Evolutionary conservation across 2,113 vertebrate species (phyloP).

Genomic region (Rhinoptilus africanus): DNA sequence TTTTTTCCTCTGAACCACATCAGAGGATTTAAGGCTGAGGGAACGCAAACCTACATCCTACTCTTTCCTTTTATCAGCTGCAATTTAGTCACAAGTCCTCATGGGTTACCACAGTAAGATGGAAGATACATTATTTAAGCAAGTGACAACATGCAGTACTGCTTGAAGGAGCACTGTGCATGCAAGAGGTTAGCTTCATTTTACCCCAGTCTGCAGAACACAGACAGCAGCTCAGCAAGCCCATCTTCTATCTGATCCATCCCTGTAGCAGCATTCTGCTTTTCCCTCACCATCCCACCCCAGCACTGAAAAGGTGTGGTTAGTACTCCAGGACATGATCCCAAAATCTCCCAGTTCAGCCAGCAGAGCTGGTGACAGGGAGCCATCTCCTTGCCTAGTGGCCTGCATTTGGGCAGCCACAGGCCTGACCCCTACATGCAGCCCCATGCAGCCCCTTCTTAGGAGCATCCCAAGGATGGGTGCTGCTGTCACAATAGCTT

Average conservation of each 20-base stretch:
- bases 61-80: not conserved
- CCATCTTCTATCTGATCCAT: accelerated
- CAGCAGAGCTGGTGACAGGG: not conserved
- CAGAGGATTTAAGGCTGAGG: not conserved
- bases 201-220: not conserved
- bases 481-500: not conserved
- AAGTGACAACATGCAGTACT: accelerated
- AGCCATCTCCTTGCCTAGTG: not conserved
- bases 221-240: not conserved
- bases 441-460: not conserved
- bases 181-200: accelerated
- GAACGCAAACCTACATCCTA: not conserved
- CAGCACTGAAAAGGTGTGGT: not conserved
- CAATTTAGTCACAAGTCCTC: not conserved
- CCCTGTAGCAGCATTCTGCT: not conserved
- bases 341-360: accelerated
- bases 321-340: accelerated
- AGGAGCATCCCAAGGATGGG: too few species aligned
- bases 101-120: not conserved
- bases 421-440: not conserved
- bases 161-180: not conserved
- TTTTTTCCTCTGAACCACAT: not conserved
- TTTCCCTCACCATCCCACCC: not conserved
- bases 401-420: not conserved
- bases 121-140: not conserved